Evolutionary conservation across 2,113 vertebrate genomes (phyloP).

Genomic region (Callithrix jacchus): DNA sequence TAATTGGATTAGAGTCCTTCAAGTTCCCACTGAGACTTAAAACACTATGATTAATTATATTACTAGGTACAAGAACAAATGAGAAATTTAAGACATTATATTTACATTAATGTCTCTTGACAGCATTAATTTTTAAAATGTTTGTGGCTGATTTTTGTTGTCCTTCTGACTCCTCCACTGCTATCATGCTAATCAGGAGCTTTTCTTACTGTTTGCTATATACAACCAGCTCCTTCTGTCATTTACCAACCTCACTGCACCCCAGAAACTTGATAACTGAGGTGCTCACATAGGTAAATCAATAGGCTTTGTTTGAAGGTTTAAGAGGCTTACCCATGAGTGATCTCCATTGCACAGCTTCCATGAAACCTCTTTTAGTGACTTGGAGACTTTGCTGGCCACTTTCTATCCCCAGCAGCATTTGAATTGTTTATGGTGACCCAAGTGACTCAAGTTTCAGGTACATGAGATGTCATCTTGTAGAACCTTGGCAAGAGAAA

Average conservation of each 20-base stretch:
- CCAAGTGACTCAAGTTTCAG: background rate
- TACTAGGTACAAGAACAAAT: background rate
- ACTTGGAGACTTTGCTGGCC: background rate
- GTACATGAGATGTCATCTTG: background rate
- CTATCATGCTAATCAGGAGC: background rate
- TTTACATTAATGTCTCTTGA: background rate
- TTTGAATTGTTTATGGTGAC: background rate
- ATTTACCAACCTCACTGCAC: background rate
- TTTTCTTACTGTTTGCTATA: conserved; percentile 3
- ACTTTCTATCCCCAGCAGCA: background rate
- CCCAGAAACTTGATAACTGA: background rate
- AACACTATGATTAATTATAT: background rate
- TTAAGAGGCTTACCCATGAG: background rate
- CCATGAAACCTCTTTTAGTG: background rate
- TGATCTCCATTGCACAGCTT: background rate
- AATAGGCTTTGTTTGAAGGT: background rate
- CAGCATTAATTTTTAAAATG: background rate
- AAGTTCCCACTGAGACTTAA: conserved; percentile 4
- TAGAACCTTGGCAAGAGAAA: background rate
- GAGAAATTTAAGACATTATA: conserved; percentile 22
- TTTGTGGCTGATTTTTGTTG: background rate
- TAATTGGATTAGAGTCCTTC: conserved; percentile 5
- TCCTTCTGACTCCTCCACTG: background rate
- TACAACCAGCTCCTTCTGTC: background rate
- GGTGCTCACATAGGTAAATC: background rate